Evolutionary conservation across 2,113 vertebrate species (phyloP), one percentile per base, ranked within the genome.

Genomic region (Tor tambroides): DNA sequence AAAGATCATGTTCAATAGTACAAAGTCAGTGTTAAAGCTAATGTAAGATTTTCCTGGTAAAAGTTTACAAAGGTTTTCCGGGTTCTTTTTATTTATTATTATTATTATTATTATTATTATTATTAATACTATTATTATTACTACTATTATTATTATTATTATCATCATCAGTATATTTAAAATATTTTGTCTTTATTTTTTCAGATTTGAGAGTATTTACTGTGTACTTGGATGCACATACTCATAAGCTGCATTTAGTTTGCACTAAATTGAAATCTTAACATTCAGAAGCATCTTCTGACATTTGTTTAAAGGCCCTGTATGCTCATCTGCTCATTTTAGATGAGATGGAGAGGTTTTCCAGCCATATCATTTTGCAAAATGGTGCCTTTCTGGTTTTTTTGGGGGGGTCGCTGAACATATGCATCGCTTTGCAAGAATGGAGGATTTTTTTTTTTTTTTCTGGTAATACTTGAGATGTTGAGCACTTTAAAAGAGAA

Each of bases 401-500:
- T 51, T 6, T 14, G 6, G 28, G 28, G 15, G 43, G 71, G 51
- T 88, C 38, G 71, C 30, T 38, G 85, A 90, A 75, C 78, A 82
- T 77, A 69, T 77, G 76, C 72, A 88, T 87, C 5, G 87, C 83
- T 83, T 67, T 65, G 56, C 82, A 69, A 76, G 76, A 82, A 86
- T 78, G 77, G 67, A 76, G 30, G 54, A 32, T 71, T 71, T 83
- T 35, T 72, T 82, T 43, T 71, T 71, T 83, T 35, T 72, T 82
- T 43, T 74, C 83, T 87, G 82, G 75, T 54, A 28, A 86, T 87
- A 88, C 85, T 88, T 87, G 87, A 90, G 63, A 75, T 32, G 38
- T 81, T 51, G n/a, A 89, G 89, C 87, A 90, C 89, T 90, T 88
- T 83, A 46, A 87, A 74, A 63, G 38, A 10, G 38, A 84, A 35